Percentiles rank a stretch among this genome's conserved stretches.
Evolutionary conservation across 2,797 vertebrate genomes (phyloP).

Genomic region (Phrynocephalus vlangalii): DNA sequence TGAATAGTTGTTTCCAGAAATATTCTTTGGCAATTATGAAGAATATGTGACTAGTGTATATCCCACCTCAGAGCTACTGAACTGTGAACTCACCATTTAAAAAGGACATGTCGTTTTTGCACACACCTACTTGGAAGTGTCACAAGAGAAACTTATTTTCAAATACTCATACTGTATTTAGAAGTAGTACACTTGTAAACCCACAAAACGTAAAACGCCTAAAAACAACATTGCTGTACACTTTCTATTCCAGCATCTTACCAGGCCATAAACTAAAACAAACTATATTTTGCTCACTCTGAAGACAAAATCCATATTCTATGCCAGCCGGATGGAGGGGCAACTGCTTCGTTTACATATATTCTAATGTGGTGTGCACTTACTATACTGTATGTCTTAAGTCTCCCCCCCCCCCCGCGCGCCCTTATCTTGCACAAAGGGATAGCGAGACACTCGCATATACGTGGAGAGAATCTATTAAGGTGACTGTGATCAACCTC

Average conservation of each 20-base stretch:
- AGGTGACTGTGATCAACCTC: no score
- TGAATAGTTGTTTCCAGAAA: neutral
- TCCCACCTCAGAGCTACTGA: no score
- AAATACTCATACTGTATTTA: no score
- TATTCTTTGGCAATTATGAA: neutral
- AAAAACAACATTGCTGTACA: neutral
- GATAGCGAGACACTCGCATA: no score
- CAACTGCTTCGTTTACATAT: neutral
- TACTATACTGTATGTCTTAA: no score
- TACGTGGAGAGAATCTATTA: no score
- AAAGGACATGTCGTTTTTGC: neutral
- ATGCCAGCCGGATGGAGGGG: neutral
- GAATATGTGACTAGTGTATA: no score
- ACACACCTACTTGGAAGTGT: neutral
- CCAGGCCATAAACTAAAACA: neutral
- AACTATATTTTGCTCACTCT: no score
- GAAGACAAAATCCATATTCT: neutral
- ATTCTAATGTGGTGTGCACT: no score
- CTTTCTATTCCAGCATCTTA: neutral
- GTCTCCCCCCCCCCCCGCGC: no score
- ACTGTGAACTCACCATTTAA: no score
- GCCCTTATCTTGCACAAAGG: no score
- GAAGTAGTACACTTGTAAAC: neutral
- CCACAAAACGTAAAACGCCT: neutral
- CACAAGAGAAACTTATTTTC: neutral